These are phyloP conservation scores for Piaya cayana DNA, from an alignment of 2,113 vertebrate genomes.

Conservation along the genomic window DNA sequence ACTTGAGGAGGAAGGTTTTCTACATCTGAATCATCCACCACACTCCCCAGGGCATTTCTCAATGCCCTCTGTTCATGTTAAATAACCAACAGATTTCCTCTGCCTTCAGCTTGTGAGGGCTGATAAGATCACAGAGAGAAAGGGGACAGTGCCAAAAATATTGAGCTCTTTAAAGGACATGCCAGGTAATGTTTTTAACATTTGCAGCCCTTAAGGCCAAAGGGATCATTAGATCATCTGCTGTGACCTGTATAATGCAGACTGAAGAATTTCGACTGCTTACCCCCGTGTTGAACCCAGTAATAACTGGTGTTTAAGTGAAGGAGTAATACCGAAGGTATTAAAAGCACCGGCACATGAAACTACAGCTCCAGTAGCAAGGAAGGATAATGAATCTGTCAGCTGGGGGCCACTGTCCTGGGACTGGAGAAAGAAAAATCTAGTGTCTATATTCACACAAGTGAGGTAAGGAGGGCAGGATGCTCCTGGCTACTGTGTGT, in stretches of 20 bases:
- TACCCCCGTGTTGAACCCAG: background rate
- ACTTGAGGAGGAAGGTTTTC: conserved; percentile 25
- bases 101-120: background rate
- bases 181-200: conserved; percentile 58
- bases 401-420: background rate
- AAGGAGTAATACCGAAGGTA: background rate
- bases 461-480: conserved; percentile 7
- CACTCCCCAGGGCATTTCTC: background rate
- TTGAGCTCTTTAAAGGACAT: conserved; percentile 39
- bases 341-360: conserved; percentile 10
- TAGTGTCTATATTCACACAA: background rate
- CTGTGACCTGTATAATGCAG: conserved; percentile 13
- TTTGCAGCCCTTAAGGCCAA: conserved; percentile 33
- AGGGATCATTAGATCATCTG: conserved; percentile 54
- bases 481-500: background rate
- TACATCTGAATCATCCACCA: conserved; percentile 50
- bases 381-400: conserved; percentile 25
- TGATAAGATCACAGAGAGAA: conserved; percentile 56
- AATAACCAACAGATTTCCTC: conserved; percentile 39
- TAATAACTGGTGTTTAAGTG: background rate
- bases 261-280: conserved; percentile 26
- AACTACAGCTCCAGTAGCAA: conserved; percentile 16
- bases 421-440: background rate
- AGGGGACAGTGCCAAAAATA: conserved; percentile 56
- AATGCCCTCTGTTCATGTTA: conserved; percentile 9